Evolutionary conservation across 2,797 vertebrate genomes (phyloP).

Genomic region (Cuculus canorus): DNA sequence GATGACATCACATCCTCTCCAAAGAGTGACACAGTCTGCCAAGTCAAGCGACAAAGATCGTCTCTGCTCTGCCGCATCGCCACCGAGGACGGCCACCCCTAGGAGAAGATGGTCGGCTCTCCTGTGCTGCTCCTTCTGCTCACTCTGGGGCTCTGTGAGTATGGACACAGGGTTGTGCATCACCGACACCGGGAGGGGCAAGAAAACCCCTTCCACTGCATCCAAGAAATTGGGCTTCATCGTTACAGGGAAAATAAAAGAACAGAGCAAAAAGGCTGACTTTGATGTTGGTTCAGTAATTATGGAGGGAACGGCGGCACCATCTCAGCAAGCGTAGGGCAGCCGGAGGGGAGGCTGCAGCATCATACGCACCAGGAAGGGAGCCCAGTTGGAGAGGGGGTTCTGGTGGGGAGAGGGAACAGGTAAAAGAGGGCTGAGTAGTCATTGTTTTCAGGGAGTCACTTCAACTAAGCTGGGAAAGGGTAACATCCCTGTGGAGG

Average conservation of each 20-base stretch:
- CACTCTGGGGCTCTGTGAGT: slow-evolving; percentile 30
- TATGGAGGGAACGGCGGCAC: not conserved
- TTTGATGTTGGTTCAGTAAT: not conserved
- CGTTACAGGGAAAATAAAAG: not conserved
- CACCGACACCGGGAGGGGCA: fast-evolving
- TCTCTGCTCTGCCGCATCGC: not conserved
- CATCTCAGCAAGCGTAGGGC: not conserved
- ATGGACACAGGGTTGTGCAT: fast-evolving
- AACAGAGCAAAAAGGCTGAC: not conserved
- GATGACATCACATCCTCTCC: slow-evolving; percentile 66
- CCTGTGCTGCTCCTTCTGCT: not conserved
- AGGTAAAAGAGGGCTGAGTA: not conserved
- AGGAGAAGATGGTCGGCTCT: not conserved
- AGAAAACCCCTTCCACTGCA: not conserved
- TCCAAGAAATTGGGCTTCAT: not conserved
- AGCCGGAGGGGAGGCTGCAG: not conserved
- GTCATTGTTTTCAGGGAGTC: not conserved
- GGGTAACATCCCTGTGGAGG: fast-evolving
- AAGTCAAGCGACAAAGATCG: not conserved
- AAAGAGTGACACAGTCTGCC: not conserved
- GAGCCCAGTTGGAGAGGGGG: fast-evolving
- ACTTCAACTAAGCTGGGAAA: not conserved
- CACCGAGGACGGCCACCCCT: not conserved
- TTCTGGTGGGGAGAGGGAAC: not conserved
- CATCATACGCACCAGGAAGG: fast-evolving